Conservation (phyloP, 35 echinoderm and acorn worm species). For the Nesometra sesokonis region DNA sequence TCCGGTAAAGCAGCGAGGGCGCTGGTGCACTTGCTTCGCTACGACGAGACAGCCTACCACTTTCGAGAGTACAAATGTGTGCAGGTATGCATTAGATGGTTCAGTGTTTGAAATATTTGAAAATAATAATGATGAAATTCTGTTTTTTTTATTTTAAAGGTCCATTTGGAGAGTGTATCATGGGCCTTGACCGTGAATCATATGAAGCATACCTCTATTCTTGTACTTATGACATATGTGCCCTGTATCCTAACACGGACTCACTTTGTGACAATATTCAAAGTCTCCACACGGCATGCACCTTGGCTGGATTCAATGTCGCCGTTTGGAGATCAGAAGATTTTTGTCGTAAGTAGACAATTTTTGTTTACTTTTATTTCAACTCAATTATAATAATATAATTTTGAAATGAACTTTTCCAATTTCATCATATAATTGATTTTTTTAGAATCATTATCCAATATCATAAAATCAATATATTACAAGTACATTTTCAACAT, state of each 20-base stretch:
- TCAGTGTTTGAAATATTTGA: too few species aligned
- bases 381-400: too few species aligned
- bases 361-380: not conserved
- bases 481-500: too few species aligned
- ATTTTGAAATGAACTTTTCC: too few species aligned
- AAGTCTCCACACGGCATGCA: not conserved
- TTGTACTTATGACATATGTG: not conserved
- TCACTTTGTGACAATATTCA: not conserved
- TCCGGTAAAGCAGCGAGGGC: too few species aligned
- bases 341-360: not conserved
- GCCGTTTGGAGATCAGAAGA: not conserved
- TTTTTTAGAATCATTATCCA: too few species aligned
- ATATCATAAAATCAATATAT: too few species aligned
- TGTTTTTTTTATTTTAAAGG: not conserved
- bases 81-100: too few species aligned
- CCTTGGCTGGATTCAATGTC: not conserved
- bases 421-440: too few species aligned
- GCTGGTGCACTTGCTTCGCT: too few species aligned
- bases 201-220: not conserved
- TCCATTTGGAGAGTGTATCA: not conserved
- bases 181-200: not conserved
- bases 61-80: too few species aligned
- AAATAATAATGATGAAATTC: not conserved
- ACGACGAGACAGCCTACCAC: too few species aligned
- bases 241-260: not conserved